phyloP scores from a whole-genome alignment of 2,888 invertebrate genomes.

The Formica aserva region DNA sequence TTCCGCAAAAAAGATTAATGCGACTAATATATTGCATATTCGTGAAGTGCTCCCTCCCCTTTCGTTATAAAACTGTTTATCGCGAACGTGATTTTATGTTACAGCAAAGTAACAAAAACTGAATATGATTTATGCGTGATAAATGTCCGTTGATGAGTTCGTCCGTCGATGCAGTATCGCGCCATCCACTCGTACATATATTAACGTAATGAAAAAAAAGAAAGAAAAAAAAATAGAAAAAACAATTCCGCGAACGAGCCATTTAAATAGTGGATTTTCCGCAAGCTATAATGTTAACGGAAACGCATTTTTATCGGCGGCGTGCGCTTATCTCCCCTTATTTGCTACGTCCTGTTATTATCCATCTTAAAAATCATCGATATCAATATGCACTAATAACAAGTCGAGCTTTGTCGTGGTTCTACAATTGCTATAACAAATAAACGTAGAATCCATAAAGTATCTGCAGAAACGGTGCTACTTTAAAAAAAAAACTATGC shows the following conservation, averaged over 20 bases:
- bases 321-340: slow-evolving; percentile 37
- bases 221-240: background rate
- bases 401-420: slow-evolving; percentile 9
- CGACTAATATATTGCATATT: slow-evolving; percentile 27
- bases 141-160: background rate
- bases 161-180: background rate
- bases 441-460: background rate
- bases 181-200: background rate
- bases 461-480: background rate
- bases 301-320: background rate
- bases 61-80: slow-evolving; percentile 26
- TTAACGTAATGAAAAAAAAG: background rate
- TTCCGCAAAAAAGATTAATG: slow-evolving; percentile 30
- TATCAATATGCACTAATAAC: slow-evolving; percentile 42
- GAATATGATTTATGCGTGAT: background rate
- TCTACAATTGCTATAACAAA: background rate
- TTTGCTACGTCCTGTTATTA: slow-evolving; percentile 29
- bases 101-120: background rate
- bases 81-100: slow-evolving; percentile 9
- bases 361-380: slow-evolving; percentile 20
- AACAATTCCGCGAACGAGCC: background rate
- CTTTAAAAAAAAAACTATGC: background rate
- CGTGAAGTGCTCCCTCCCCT: background rate
- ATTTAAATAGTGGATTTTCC: slow-evolving; percentile 6
- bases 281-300: background rate